Conservation (phyloP, 92 coral and sea anemone species). For the Zoanthus gigantus region DNA sequence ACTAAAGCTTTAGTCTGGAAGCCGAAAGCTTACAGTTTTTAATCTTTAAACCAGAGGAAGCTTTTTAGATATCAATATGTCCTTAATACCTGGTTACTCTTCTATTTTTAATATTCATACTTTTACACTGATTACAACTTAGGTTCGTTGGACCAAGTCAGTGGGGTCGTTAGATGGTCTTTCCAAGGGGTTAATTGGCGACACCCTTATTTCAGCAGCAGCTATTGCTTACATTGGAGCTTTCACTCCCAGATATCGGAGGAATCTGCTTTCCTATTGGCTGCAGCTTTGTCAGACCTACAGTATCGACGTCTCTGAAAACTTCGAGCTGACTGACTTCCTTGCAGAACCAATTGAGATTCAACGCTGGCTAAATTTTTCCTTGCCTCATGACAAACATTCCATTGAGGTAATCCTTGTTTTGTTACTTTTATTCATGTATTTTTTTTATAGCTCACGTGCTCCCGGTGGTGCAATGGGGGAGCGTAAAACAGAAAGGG, state of each 20-base stretch:
- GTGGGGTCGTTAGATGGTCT: constrained; percentile 67
- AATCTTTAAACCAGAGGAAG: no score
- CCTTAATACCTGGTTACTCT: no score
- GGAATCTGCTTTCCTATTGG: constrained; percentile 80
- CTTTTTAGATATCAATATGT: no score
- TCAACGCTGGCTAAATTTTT: constrained; percentile 86
- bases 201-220: constrained; percentile 86
- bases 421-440: neutral
- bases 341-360: constrained; percentile 89
- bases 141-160: constrained; percentile 92
- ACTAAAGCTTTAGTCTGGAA: no score
- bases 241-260: constrained; percentile 81
- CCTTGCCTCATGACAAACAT: constrained; percentile 85
- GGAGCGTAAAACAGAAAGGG: neutral
- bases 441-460: neutral
- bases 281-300: constrained; percentile 71
- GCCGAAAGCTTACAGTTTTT: no score
- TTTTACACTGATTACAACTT: neutral
- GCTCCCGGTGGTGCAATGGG: no score
- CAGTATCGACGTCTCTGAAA: constrained; percentile 74
- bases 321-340: constrained; percentile 89
- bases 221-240: constrained; percentile 91
- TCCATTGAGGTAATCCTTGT: constrained; percentile 68
- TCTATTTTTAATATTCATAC: no score
- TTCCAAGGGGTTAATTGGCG: constrained; percentile 81